phyloP scores from a whole-genome alignment of 2,797 vertebrate genomes.

The Enteromius treurensis region DNA sequence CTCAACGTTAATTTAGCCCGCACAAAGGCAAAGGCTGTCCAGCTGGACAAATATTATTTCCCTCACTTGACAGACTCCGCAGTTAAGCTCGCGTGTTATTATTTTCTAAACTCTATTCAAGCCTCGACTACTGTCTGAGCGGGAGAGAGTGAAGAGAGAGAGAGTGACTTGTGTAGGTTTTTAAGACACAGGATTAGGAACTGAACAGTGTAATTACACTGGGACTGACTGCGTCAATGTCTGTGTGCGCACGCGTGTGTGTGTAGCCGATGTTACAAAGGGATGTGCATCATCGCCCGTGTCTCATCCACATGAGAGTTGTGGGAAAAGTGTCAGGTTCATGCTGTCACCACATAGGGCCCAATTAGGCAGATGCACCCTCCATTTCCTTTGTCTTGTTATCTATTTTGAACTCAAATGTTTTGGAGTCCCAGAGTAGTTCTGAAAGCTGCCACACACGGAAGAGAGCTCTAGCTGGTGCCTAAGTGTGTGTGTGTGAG shows the following conservation, averaged over 20 bases:
- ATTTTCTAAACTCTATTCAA: constrained; percentile 72
- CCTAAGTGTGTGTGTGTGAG: not conserved
- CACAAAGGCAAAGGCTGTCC: constrained; percentile 97
- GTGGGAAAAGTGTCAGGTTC: constrained; percentile 68
- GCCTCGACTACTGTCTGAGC: constrained; percentile 73
- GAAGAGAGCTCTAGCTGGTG: constrained; percentile 47
- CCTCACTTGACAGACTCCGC: constrained; percentile 90
- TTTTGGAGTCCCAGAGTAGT: constrained; percentile 75
- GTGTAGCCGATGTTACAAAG: constrained; percentile 53
- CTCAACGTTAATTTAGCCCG: constrained; percentile 98
- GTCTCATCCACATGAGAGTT: constrained; percentile 60
- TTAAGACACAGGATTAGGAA: constrained; percentile 83
- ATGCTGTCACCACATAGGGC: constrained; percentile 74
- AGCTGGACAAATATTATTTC: constrained; percentile 99
- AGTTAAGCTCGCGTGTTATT: constrained; percentile 92
- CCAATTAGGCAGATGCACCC: constrained; percentile 79
- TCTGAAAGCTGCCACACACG: constrained; percentile 72
- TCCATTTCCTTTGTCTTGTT: constrained; percentile 76
- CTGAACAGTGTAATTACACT: constrained; percentile 81
- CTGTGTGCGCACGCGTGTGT: constrained; percentile 36
- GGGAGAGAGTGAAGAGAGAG: constrained; percentile 70
- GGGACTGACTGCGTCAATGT: constrained; percentile 58
- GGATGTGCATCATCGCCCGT: constrained; percentile 58
- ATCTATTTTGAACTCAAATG: constrained; percentile 81
- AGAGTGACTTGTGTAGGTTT: constrained; percentile 77